phyloP scores from a whole-genome alignment of 2,888 invertebrate genomes.

The Brassicogethes aeneus region DNA sequence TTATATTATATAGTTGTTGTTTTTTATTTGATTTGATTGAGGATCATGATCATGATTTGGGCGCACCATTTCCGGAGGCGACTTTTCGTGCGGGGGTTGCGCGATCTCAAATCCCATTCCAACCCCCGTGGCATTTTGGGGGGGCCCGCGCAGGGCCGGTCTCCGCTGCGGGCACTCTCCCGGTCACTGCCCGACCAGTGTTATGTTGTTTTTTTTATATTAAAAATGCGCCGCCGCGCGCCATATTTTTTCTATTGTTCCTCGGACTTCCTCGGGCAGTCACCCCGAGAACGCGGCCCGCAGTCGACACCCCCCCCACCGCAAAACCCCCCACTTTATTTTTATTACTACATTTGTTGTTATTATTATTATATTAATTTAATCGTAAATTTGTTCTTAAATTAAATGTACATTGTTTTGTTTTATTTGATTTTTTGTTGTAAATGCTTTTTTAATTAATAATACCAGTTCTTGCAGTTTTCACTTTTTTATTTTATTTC shows the following conservation, averaged over 20 bases:
- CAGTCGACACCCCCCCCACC: too few relatives aligned
- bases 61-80: too few relatives aligned
- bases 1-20: constrained; percentile 36
- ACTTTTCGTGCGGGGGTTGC: constrained; percentile 32
- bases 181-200: constrained; percentile 31
- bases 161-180: too few relatives aligned
- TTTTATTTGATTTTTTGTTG: constrained; percentile 68
- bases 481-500: constrained; percentile 44
- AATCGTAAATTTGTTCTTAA: constrained; percentile 66
- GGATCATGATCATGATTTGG: neutral
- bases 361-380: constrained; percentile 57
- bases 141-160: too few relatives aligned
- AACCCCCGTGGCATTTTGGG: too few relatives aligned
- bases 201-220: constrained; percentile 36
- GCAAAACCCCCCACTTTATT: constrained; percentile 30
- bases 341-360: constrained; percentile 50
- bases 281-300: constrained; percentile 16
- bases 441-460: constrained; percentile 64
- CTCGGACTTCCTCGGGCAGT: constrained; percentile 29
- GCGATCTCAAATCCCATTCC: constrained; percentile 38
- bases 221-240: constrained; percentile 34
- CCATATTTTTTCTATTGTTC: constrained; percentile 39
- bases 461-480: constrained; percentile 67
- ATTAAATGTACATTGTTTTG: constrained; percentile 69
- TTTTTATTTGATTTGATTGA: constrained; percentile 18